Percentiles rank a stretch among this genome's conserved stretches.
Conservation (phyloP, 2,888 invertebrate species). For the Mallateleia sp. region DNA sequence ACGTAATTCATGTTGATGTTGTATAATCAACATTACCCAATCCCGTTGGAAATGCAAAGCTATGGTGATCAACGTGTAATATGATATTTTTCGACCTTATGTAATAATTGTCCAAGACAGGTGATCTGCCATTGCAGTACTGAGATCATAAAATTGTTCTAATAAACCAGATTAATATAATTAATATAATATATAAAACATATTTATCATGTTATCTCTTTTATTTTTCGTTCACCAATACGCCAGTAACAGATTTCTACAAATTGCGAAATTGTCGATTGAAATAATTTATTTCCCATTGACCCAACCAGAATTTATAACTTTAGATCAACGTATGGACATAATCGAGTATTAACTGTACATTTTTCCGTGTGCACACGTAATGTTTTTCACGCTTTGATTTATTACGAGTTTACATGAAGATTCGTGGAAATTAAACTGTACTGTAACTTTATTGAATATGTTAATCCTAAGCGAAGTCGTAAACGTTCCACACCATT, state of each 20-base stretch:
- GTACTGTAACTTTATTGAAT: constrained; percentile 16
- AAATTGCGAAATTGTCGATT: too few relatives aligned
- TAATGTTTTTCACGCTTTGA: constrained; percentile 19
- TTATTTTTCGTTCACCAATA: too few relatives aligned
- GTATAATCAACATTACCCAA: constrained; percentile 37
- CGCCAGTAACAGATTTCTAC: background rate
- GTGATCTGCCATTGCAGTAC: background rate
- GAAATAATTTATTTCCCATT: background rate
- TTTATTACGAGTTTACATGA: constrained; percentile 38
- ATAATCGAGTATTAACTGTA: constrained; percentile 9
- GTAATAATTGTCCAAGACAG: constrained; percentile 7
- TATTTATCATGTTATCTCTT: too few relatives aligned
- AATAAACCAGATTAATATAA: constrained; percentile 28
- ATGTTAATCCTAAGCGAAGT: constrained; percentile 39
- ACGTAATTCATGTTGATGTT: constrained; percentile 22
- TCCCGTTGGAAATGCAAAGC: constrained; percentile 16
- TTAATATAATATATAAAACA: background rate
- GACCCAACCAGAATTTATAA: background rate
- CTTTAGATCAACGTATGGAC: too few relatives aligned
- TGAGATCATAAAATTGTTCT: constrained; percentile 8
- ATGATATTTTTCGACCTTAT: constrained; percentile 33
- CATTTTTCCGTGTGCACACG: background rate
- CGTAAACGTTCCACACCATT: constrained; percentile 43
- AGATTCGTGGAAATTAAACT: constrained; percentile 15
- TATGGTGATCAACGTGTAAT: constrained; percentile 31